Base-by-base conservation (phyloP, 2,113 vertebrate genomes). In the Caranx ignobilis region DNA sequence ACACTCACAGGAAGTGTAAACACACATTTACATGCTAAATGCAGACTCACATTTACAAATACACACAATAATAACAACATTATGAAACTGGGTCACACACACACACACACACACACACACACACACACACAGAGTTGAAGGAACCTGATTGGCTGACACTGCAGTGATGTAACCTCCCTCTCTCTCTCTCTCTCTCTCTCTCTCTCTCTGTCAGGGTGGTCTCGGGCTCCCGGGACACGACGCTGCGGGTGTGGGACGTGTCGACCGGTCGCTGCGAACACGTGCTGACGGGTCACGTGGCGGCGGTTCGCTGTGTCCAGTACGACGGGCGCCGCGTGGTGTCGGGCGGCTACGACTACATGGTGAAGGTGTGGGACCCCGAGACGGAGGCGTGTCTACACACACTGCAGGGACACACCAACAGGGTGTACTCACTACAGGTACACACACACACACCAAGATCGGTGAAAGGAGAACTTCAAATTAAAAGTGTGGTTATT, bases 321-420 rank as follows among this genome's bases (percentile, higher is more conserved):
- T 99, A 97, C 81, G 97, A 99, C 77, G 98, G 98, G 37, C 96
- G 96, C 66, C 95, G 97, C 70, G 97, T 99, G 85, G 97, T 99
- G 88, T 98, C 97, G 80, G 98, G 98, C 21, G 98, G 97, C 2
- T 99, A 99, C 85, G 98, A 99, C 95, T 98, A 97, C 93, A 97
- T 98, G 97, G 98, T 99, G 90, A 99, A 99, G 93, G 97, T 99
- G 75, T 99, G 98, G 98, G 97, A 99, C 94, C 97, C 97, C 11
- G 97, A 98, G 93, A 97, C 97, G 9, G 97, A 99, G 94, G 97
- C 95, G 81, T 99, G 98, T 91, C 95, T 98, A 71, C 97, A 98
- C 96, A 99, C 97, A 3, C 94, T 99, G 91, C 97, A 98, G 95
- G 98, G 98, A 83, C 98, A 99, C 95, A 99, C 97, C 84, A 98